These are phyloP conservation scores for Sarcoramphus papa DNA, from an alignment of 2,797 vertebrate genomes.

Conservation along the genomic window DNA sequence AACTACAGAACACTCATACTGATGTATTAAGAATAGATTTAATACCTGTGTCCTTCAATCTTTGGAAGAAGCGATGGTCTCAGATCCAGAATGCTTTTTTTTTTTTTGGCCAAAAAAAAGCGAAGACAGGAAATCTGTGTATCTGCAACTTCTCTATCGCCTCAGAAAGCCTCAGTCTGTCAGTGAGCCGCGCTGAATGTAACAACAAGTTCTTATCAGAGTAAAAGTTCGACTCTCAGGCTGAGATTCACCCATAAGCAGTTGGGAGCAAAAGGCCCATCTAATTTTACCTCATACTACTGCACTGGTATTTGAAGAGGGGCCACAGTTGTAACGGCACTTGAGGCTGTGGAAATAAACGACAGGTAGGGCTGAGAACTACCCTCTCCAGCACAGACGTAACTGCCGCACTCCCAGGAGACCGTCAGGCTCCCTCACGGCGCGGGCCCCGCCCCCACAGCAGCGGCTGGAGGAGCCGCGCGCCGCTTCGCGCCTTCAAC, in stretches of 20 bases:
- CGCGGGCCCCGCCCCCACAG: not conserved
- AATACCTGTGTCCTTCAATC: not conserved
- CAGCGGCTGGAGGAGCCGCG: not conserved
- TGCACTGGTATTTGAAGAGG: accelerated
- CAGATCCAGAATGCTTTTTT: not conserved
- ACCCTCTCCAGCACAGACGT: accelerated
- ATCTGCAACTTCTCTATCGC: too few species aligned
- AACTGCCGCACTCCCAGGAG: accelerated
- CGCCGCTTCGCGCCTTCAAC: not conserved
- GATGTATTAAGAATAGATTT: not conserved
- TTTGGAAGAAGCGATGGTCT: not conserved
- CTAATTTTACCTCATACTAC: accelerated
- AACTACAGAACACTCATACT: not conserved
- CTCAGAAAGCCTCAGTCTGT: not conserved
- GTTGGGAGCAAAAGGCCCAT: accelerated
- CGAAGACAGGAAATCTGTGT: not conserved
- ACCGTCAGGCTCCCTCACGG: accelerated
- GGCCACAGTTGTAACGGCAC: accelerated
- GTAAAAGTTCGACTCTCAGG: accelerated
- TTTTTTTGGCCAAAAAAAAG: not conserved
- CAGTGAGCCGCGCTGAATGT: accelerated
- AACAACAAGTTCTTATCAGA: accelerated
- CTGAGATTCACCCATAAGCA: accelerated
- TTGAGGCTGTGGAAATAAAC: accelerated
- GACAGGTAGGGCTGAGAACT: accelerated